Conservation (phyloP, 2,797 vertebrate genomes). For the Xyrichtys novacula region DNA sequence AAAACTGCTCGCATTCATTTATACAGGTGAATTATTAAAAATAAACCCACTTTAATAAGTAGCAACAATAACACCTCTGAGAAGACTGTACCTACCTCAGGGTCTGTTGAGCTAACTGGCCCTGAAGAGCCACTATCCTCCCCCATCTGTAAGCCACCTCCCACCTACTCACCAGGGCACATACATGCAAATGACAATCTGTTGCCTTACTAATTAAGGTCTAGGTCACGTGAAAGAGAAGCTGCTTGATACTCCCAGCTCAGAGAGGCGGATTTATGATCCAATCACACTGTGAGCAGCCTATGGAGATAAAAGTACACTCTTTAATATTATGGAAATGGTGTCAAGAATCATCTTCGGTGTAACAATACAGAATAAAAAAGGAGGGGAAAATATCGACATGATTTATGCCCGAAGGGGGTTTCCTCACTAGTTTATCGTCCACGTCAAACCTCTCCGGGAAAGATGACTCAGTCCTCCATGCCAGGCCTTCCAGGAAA, state of each 20-base stretch:
- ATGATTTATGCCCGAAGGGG: slow-evolving; percentile 48
- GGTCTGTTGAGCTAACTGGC: slow-evolving; percentile 68
- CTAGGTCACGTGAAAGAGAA: slow-evolving; percentile 70
- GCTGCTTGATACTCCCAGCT: slow-evolving; percentile 43
- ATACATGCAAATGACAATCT: slow-evolving; percentile 83
- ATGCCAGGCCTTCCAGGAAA: slow-evolving; percentile 49
- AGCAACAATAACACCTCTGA: slow-evolving; percentile 59
- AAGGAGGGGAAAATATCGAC: slow-evolving; percentile 5
- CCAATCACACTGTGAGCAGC: slow-evolving; percentile 38
- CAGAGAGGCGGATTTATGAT: slow-evolving; percentile 40
- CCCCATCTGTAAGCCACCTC: slow-evolving; percentile 47
- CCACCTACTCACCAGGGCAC: slow-evolving; percentile 65
- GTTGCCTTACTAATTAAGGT: slow-evolving; percentile 77
- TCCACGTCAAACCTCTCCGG: slow-evolving; percentile 52
- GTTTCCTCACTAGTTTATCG: slow-evolving; percentile 51
- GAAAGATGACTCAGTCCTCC: slow-evolving; percentile 73
- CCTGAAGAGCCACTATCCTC: slow-evolving; percentile 63
- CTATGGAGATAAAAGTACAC: slow-evolving; percentile 29
- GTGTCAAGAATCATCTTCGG: slow-evolving; percentile 34
- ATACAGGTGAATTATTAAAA: slow-evolving; percentile 28
- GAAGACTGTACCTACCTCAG: slow-evolving; percentile 57
- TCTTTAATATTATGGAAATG: slow-evolving; percentile 27
- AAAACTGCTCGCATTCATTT: slow-evolving; percentile 13
- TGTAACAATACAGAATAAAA: slow-evolving; percentile 24
- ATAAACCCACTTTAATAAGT: slow-evolving; percentile 52